Base-by-base conservation (phyloP, 1,140 invertebrate genomes). In the Drosophila nigrodunni region DNA sequence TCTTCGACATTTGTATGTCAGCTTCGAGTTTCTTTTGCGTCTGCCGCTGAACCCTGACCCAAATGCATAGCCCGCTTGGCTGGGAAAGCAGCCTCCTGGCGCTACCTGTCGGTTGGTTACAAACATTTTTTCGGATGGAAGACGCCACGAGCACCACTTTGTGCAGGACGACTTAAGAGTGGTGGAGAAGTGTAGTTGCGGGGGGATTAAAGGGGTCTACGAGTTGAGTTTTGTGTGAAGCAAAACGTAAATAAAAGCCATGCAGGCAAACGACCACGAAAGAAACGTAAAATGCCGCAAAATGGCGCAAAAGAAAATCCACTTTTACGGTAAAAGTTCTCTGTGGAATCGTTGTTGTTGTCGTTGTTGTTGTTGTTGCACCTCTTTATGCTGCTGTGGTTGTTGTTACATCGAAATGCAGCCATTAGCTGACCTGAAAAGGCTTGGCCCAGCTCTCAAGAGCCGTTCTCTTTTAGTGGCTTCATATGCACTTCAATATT, bases 51-150 rank as follows among this genome's bases (percentile, higher is more conserved):
- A 77, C 82, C 82, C 83, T 87, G 82, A 87, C 82, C 82, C 85
- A 83, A 65, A 80, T 83, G 59, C 59, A 39, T 10, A 39, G 58
- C 18, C 52, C 55, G 25, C 18, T 18, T 39, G 21, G 15, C 9
- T 6, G 10, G 8, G 15, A 35, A n/a, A 21, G 55, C 2, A 13
- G 21, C 43, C 59, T 64, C n/a, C 43, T 69, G 75, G 60, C 64
- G 57, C 50, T 61, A 54, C 47, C 62, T 68, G 44, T 11, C 30
- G 75, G 68, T 68, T 61, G 69, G 80, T 74, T 89, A 89, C 80
- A 88, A 88, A 88, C 85, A 89, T 78, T 88, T 88, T 89, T 89
- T 71, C 85, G 85, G 85, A 79, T 88, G 85, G 85, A 80, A 72
- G 85, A 77, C 83, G 68, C 77, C 68, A 85, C 66, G 68, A 88